Percentiles rank a stretch among this genome's conserved stretches.
Conservation (phyloP, 2,797 vertebrate species). For the Melanotaenia trifasciata region DNA sequence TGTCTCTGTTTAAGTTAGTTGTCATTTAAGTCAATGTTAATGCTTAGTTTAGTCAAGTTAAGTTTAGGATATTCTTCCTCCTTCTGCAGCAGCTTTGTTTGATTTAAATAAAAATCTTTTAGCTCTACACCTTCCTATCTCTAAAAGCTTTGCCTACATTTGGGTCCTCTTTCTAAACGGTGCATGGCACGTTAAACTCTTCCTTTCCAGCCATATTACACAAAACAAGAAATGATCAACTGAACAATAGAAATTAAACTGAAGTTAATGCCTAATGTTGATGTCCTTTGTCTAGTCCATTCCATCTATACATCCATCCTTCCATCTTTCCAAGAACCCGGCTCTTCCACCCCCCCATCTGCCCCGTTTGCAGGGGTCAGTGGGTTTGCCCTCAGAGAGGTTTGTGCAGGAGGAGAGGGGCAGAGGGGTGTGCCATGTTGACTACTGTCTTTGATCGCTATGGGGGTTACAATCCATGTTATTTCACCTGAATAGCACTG, state of each 20-base stretch:
- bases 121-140: no score
- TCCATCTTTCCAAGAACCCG: background rate
- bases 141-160: no score
- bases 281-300: constrained; percentile 14
- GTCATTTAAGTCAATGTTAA: no score
- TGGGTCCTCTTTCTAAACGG: no score
- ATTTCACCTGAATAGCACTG: constrained; percentile 70
- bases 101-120: no score
- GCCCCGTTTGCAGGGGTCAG: constrained; percentile 60
- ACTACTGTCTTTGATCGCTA: constrained; percentile 61
- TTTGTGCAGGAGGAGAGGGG: constrained; percentile 38
- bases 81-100: no score
- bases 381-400: constrained; percentile 53
- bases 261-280: constrained; percentile 30
- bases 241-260: no score
- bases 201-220: background rate
- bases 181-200: background rate
- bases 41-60: no score
- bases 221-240: background rate
- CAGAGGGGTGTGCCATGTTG: constrained; percentile 49
- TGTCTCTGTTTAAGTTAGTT: no score
- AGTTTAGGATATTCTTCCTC: no score
- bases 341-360: background rate
- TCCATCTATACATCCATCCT: constrained; percentile 8
- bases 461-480: constrained; percentile 50